Base-by-base conservation (phyloP, 1,140 invertebrate species). In the Solen grandis region DNA sequence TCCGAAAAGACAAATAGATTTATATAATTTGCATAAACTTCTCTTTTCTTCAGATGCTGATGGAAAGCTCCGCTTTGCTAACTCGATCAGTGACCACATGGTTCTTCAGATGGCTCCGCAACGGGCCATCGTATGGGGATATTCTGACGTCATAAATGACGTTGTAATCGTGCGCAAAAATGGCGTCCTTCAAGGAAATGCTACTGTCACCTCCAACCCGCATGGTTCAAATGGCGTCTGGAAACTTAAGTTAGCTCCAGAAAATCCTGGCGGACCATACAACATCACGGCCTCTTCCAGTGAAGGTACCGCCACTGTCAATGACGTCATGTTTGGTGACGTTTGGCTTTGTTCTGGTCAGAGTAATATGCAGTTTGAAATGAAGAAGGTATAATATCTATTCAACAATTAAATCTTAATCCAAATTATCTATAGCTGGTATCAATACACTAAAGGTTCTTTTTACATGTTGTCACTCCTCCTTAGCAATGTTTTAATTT, bases 291-390 rank as follows among this genome's bases (percentile, higher is more conserved):
- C 77, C n/a, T 38, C 38, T 13, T 84, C 86, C 0, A 80, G 57
- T 25, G 63, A 84, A 19, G 81, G 77, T 2, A 70, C 57, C n/a
- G 72, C 90, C 25, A 72, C 41, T 2, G 54, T 91, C 10, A 65
- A 59, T 16, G 84, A 89, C 78, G 90, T 91, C 16, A 59, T 89
- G 35, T 91, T 91, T 86, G 90, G 90, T 5, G 90, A 91, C 81
- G 89, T 91, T 1, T 91, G 89, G 89, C 35, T 91, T 0, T 91
- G 90, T 73, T 88, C 86, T 14, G 90, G 90, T 31, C 90, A 91
- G 59, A 90, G 88, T 50, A 91, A 91, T 62, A 91, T 91, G 90
- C 76, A 87, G 72, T 88, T 89, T 57, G 85, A 81, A 2, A 50
- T 86, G 3, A 62, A 27, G 27, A 74, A 62, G 72, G 72, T 74